Evolutionary conservation across 2,888 invertebrate species (phyloP).

Genomic region (Trichopria drosophilae): DNA sequence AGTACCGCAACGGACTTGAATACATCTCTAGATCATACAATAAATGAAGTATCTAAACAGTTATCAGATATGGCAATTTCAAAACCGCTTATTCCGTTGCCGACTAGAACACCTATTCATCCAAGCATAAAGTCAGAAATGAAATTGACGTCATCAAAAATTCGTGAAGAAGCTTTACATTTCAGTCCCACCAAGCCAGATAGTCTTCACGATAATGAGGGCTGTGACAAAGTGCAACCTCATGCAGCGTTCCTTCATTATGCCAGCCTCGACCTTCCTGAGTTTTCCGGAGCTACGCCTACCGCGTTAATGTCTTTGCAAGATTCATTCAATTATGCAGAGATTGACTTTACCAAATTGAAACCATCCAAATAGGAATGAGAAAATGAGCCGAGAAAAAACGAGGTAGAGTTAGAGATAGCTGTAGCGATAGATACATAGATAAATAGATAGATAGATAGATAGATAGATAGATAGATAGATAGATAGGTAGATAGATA

Average conservation of each 20-base stretch:
- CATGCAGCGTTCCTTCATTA: conserved; percentile 62
- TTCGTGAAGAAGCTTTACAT: conserved; percentile 43
- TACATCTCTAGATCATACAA: conserved; percentile 18
- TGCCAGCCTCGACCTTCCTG: conserved; percentile 67
- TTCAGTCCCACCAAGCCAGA: conserved; percentile 49
- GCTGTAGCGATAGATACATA: too few species aligned
- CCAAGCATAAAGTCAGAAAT: conserved; percentile 36
- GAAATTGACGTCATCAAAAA: conserved; percentile 44
- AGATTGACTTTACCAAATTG: conserved; percentile 75
- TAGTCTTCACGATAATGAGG: conserved; percentile 61
- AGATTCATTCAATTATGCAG: conserved; percentile 69
- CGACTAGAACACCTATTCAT: conserved; percentile 44
- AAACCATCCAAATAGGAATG: too few species aligned
- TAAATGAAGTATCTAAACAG: conserved; percentile 48
- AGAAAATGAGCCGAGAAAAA: too few species aligned
- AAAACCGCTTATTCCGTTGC: conserved; percentile 49
- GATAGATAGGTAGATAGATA: too few species aligned
- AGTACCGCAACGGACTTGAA: neutral
- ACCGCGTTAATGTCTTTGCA: conserved; percentile 56
- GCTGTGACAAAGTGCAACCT: conserved; percentile 53
- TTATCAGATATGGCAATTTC: conserved; percentile 46
- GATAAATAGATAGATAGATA: too few species aligned
- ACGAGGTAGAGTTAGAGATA: too few species aligned
- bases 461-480: too few species aligned
- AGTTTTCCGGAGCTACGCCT: conserved; percentile 51